Percentiles rank a stretch among this genome's conserved stretches.
Evolutionary conservation across 2,113 vertebrate genomes (phyloP).

Genomic region (Chitala chitala): DNA sequence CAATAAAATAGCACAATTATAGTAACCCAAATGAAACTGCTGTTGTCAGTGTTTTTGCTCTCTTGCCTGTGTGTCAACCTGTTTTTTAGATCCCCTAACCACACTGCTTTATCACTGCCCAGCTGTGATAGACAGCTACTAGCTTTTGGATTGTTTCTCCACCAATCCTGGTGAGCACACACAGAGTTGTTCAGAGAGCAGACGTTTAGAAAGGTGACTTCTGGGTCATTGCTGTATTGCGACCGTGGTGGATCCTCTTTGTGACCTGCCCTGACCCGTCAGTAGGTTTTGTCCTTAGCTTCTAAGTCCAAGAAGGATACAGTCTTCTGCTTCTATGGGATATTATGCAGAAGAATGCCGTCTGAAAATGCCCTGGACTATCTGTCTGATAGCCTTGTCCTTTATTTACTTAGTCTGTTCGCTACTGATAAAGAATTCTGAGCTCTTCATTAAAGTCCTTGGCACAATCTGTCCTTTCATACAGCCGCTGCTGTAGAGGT

Average conservation of each 20-base stretch:
- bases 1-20: no score
- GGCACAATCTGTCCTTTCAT: not conserved
- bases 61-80: no score
- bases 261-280: not conserved
- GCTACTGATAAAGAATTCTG: not conserved
- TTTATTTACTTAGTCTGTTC: not conserved
- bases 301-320: not conserved
- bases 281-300: not conserved
- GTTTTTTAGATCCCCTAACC: no score
- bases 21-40: no score
- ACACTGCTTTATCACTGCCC: no score
- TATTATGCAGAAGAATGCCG: not conserved
- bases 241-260: not conserved
- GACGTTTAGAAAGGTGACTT: not conserved
- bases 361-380: not conserved
- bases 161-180: not conserved
- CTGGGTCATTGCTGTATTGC: not conserved
- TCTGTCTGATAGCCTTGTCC: not conserved
- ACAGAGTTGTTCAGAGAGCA: not conserved
- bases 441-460: not conserved
- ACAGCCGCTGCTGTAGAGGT: not conserved
- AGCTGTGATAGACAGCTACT: no score
- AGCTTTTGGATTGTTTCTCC: not conserved
- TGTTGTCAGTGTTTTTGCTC: no score
- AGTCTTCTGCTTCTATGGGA: not conserved